Conservation (phyloP, 2,888 invertebrate species). For the Cecidostiba fungosa region DNA sequence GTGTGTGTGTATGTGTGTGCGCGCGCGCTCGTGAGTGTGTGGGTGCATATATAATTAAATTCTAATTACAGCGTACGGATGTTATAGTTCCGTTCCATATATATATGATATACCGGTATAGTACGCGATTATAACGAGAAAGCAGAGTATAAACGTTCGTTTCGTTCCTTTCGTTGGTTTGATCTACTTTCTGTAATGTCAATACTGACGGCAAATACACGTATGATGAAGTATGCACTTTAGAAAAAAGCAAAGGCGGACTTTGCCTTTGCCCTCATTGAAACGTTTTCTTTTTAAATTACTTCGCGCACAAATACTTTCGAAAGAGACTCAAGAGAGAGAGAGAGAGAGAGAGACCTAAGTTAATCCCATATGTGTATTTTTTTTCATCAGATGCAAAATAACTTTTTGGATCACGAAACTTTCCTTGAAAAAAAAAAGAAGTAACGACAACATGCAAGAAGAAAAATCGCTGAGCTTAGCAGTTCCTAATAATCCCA, state of each 20-base stretch:
- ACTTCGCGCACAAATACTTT: neutral
- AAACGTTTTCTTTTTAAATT: neutral
- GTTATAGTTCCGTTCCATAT: neutral
- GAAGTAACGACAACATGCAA: neutral
- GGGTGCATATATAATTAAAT: neutral
- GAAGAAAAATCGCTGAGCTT: neutral
- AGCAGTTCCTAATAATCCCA: neutral
- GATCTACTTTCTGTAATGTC: constrained; percentile 10
- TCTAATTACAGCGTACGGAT: neutral
- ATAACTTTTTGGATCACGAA: neutral
- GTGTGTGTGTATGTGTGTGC: no score
- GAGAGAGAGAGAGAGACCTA: neutral
- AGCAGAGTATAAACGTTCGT: neutral
- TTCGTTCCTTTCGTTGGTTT: neutral
- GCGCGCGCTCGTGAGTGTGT: no score
- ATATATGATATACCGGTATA: neutral
- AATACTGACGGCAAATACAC: neutral
- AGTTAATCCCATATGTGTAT: neutral
- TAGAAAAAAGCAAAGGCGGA: neutral
- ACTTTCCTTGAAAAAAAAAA: neutral
- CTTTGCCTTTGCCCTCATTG: neutral
- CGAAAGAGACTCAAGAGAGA: neutral
- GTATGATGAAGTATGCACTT: constrained; percentile 14
- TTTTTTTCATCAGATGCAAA: neutral
- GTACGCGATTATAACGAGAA: neutral